Percentiles rank a stretch among this genome's conserved stretches.
These are phyloP conservation scores for Cynopterus brachyotis DNA, from an alignment of 2,113 vertebrate genomes.

Conservation along the genomic window DNA sequence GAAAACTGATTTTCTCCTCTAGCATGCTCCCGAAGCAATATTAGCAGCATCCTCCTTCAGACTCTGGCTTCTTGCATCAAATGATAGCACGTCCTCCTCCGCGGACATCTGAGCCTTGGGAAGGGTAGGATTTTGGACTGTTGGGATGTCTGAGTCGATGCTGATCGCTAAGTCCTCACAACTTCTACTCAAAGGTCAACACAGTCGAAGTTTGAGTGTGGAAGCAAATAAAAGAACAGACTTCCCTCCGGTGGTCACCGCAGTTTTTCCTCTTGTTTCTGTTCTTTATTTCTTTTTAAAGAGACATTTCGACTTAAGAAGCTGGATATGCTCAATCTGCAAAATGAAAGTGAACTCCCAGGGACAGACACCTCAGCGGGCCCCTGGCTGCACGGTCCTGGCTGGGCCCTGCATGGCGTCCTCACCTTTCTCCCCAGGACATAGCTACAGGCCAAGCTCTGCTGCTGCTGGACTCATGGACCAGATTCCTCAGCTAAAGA, in stretches of 20 bases:
- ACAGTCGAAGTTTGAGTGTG: neutral
- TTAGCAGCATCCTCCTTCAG: neutral
- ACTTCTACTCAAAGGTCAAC: neutral
- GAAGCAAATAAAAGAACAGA: constrained; percentile 19
- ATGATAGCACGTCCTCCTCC: neutral
- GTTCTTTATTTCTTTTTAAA: constrained; percentile 72
- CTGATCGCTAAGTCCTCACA: neutral
- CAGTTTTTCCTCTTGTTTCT: constrained; percentile 52
- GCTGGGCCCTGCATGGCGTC: neutral
- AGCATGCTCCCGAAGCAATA: neutral
- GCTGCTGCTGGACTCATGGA: fast-evolving
- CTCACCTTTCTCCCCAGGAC: neutral
- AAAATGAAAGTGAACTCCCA: neutral
- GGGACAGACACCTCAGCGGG: too few species aligned
- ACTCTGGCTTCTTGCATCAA: neutral
- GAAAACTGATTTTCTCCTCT: neutral
- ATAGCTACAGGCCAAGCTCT: neutral
- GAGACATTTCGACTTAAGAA: neutral
- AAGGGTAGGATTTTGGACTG: too few species aligned
- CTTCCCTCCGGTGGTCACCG: constrained; percentile 37
- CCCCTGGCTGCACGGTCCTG: neutral
- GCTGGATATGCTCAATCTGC: too few species aligned
- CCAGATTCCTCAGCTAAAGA: neutral
- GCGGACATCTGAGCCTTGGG: fast-evolving
- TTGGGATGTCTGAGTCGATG: neutral